Evolutionary conservation across 92 coral and sea anemone genomes (phyloP), one percentile per base, ranked within the genome.

Genomic region (Paramuricea clavata): DNA sequence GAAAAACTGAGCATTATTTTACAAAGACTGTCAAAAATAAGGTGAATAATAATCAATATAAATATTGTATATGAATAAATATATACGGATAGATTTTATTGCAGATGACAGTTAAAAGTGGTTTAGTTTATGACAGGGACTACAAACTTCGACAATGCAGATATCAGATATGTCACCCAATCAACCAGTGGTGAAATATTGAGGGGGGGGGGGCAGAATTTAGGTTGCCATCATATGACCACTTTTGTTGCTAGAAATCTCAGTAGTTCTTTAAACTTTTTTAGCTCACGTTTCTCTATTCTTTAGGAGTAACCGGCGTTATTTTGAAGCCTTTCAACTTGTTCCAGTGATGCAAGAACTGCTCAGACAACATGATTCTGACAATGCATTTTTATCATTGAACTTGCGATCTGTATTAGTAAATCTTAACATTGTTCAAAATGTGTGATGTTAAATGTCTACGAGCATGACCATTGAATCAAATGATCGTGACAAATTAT

Each of bases 271-370:
- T n/a, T n/a, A n/a, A n/a, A n/a, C n/a, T 39, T 10, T 10, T 39
- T 4, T 39, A 39, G 5, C 13, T 47, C 62, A 13, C 23, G 72
- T 26, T 13, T 12, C 35, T 65, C 11, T 65, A 33, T 56, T 65
- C 21, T 87, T 5, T 87, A 96, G 99, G 82, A 85, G 91, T 34
- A 94, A 96, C 74, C 98, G 99, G 30, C 96, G 99, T 67, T 96
- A 92, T 83, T 96, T 96, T 81, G 99, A 96, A 49, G 99, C 99
- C 59, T 96, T 94, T 92, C 95, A 94, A 92, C 91, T 96, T 70
- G 88, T 88, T 35, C 88, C 99, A 30, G 79, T 96, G 11, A 92
- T 96, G 16, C 99, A 96, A 87, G 99, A 96, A 71, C 85, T 94
- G 85, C 88, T 96, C 26, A 82, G 99, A 49, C 89, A 87, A 61